Evolutionary conservation across 2,888 invertebrate genomes (phyloP), one percentile per base, ranked within the genome.

Genomic region (Yponomeuta malinellus): DNA sequence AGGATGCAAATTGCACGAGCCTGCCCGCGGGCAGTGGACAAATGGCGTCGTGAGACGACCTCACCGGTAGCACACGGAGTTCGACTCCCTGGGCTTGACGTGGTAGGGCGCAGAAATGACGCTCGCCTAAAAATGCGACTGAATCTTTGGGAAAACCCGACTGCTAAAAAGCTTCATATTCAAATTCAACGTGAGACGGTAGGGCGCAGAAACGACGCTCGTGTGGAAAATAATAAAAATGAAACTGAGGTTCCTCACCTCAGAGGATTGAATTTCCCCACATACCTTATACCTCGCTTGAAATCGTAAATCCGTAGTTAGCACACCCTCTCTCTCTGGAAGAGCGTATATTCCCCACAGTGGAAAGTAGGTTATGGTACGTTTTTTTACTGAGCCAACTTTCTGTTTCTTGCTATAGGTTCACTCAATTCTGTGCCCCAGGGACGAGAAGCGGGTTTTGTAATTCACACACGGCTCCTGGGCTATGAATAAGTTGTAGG

Each of bases 31-130:
- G 90, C 86, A 77, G 76, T 85, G 85, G 88, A 88, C 89, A 86
- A 88, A 88, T 88, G 84, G 87, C 83, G 79, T 88, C 90, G 89
- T 90, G 90, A 81, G 81, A 73, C 84, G 88, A 86, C 89, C 90
- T 82, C 88, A 87, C 89, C 90, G 83, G 90, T 90, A 91, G 90
- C 89, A 78, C 89, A 88, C 89, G 89, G 83, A 64, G 65, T 63
- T 29, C 29, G 15, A 52, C 48, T 31, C 68, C 48, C 31, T 31
- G 23, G 68, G 29, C 68, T 10, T 12, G 15, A 15, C 52, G 15
- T 15, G 52, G 52, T 12, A 59, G 52, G 15, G 15, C 52, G 8
- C 52, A 59, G 52, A 59, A 59, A 15, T 15, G 52, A 15, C 12
- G 52, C 52, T 43, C 43, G 8, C 23, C 23, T 5, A 43, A 43